phyloP scores from a whole-genome alignment of 2,888 invertebrate genomes.

The Linnaemya vulpina region DNA sequence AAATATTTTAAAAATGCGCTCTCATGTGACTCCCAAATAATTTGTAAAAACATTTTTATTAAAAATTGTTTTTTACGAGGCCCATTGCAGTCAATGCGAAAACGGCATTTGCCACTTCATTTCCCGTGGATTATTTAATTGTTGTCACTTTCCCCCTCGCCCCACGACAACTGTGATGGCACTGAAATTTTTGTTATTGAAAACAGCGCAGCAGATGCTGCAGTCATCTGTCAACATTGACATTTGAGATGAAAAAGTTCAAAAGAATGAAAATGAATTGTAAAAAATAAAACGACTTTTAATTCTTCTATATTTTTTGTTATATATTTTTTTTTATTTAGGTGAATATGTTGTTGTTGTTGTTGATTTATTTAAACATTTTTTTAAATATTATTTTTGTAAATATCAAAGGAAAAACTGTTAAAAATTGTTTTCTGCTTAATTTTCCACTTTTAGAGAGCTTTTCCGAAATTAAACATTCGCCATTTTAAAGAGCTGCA shows the following conservation, averaged over 20 bases:
- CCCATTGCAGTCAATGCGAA: not conserved
- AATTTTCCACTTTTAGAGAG: no score
- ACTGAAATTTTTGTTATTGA: not conserved
- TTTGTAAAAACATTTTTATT: no score
- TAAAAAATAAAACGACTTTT: not conserved
- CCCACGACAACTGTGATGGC: not conserved
- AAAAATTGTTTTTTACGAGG: no score
- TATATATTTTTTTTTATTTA: not conserved
- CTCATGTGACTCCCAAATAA: no score
- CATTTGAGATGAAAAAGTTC: slow-evolving; percentile 22
- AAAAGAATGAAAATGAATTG: not conserved
- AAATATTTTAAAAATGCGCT: no score
- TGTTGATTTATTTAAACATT: not conserved
- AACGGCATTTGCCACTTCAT: not conserved
- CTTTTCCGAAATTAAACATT: no score
- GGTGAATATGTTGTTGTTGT: not conserved
- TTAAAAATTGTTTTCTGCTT: no score
- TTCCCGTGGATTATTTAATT: not conserved
- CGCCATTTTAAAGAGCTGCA: no score
- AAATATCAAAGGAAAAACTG: no score
- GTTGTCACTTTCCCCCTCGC: slow-evolving; percentile 4
- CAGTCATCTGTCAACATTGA: slow-evolving; percentile 40
- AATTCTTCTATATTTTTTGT: not conserved
- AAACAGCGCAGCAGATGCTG: not conserved
- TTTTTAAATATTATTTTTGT: no score